Evolutionary conservation across 2,113 vertebrate genomes (phyloP), one percentile per base, ranked within the genome.

Genomic region (Trichomycterus rosablanca): DNA sequence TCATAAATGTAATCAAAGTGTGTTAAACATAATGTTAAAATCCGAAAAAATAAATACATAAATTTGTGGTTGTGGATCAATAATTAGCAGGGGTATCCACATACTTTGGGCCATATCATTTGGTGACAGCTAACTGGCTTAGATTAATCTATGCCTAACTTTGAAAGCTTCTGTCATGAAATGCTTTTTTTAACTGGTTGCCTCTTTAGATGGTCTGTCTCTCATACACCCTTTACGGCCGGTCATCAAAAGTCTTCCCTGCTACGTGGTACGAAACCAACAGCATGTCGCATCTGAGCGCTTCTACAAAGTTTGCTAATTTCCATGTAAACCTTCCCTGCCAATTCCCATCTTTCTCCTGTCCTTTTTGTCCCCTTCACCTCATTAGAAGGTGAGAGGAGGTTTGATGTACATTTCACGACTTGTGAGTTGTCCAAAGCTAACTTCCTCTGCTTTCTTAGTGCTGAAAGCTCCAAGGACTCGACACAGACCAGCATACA

Each of bases 161-260:
- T 34, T 10, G 30, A 7, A 34, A 12, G 9, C 9, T 35, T 12
- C 34, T 35, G 5, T 35, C 34, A 11, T 35, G 9, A 35, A 35
- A 8, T 3, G 1, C 34, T 4, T 35, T 45, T 46, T 57, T 60
- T 23, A 49, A 75, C 70, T 74, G 66, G 40, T 48, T 59, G 45
- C 32, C 72, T 70, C 78, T 68, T 28, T 78, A 83, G 82, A 80
- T 71, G 30, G 56, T 76, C 68, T 52, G 49, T 75, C 59, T 75
- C 68, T 56, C 74, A 78, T 68, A 63, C 76, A 76, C 74, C 74
- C 67, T 65, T 65, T 69, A 24, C 67, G 57, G 67, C 69, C 74
- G 59, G 71, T 76, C 67, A 9, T 24, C 55, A 66, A 60, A 32
- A 39, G 44, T 39, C 8, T 48, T 61, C 67, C 19, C 52, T 34